Evolutionary conservation across 2,113 vertebrate species (phyloP).

Genomic region (Vidua chalybeata): DNA sequence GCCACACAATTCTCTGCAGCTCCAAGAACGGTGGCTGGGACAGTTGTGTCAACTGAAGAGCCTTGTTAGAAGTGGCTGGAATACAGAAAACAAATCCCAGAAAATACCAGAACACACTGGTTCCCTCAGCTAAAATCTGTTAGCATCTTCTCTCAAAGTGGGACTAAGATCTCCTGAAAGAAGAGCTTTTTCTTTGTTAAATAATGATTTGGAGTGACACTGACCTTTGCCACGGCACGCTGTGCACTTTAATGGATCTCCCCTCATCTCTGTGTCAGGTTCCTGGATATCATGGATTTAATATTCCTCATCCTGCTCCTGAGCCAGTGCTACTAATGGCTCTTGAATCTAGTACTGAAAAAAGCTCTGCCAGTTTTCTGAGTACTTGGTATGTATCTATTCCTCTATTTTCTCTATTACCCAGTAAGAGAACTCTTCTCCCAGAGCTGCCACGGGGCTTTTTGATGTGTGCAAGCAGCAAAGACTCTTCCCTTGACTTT

Average conservation of each 20-base stretch:
- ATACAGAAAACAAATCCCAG: not conserved
- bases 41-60: not conserved
- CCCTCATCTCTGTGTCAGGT: not conserved
- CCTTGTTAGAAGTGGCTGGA: not conserved
- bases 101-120: too few relatives aligned
- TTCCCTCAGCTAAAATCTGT: not conserved
- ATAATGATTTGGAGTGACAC: not conserved
- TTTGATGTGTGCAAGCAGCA: not conserved
- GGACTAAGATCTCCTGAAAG: not conserved
- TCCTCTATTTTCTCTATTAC: not conserved
- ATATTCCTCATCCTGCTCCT: not conserved
- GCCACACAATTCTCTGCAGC: not conserved
- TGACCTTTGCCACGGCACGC: not conserved
- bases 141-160: not conserved
- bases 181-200: not conserved
- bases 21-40: fast-evolving
- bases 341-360: not conserved
- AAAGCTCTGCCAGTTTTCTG: not conserved
- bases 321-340: not conserved
- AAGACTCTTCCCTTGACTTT: fast-evolving
- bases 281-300: not conserved
- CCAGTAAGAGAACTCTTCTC: not conserved
- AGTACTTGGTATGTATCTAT: not conserved
- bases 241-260: not conserved
- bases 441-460: not conserved